These are phyloP conservation scores for Connochaetes taurinus DNA, from an alignment of 2,113 vertebrate species.

Conservation along the genomic window DNA sequence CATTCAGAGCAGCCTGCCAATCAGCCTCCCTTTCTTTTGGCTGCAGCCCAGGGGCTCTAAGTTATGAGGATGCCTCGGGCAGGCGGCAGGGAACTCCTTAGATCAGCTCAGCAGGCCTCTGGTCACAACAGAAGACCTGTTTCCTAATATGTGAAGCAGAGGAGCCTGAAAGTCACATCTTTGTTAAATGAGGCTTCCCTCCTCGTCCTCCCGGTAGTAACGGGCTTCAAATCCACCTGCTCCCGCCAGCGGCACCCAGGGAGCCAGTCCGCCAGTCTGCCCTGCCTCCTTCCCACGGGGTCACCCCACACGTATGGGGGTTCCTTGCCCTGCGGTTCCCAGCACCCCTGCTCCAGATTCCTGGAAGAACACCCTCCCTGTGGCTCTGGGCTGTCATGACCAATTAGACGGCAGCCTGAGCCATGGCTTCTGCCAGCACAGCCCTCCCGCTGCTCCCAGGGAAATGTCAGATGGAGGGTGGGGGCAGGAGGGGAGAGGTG, in stretches of 20 bases:
- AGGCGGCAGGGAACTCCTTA: background rate
- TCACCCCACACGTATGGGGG: rapidly evolving
- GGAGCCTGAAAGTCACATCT: background rate
- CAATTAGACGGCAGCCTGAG: background rate
- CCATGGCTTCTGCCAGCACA: background rate
- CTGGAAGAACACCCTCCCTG: background rate
- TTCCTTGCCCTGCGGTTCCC: background rate
- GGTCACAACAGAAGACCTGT: background rate
- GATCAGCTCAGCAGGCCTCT: background rate
- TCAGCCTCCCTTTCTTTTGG: background rate
- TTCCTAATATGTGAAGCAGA: background rate
- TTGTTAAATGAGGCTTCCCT: background rate
- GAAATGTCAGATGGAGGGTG: background rate
- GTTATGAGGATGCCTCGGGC: background rate
- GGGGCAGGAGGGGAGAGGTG: background rate
- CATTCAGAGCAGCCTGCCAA: background rate
- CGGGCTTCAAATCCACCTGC: background rate
- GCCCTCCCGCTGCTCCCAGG: background rate
- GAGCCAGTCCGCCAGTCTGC: background rate
- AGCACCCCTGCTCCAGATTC: background rate
- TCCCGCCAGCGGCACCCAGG: background rate
- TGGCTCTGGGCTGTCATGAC: background rate
- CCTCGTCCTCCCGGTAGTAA: background rate
- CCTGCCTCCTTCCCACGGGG: background rate
- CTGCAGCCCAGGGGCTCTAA: background rate